These are phyloP conservation scores for Ectropis grisescens DNA, from an alignment of 1,140 invertebrate genomes.

Conservation along the genomic window DNA sequence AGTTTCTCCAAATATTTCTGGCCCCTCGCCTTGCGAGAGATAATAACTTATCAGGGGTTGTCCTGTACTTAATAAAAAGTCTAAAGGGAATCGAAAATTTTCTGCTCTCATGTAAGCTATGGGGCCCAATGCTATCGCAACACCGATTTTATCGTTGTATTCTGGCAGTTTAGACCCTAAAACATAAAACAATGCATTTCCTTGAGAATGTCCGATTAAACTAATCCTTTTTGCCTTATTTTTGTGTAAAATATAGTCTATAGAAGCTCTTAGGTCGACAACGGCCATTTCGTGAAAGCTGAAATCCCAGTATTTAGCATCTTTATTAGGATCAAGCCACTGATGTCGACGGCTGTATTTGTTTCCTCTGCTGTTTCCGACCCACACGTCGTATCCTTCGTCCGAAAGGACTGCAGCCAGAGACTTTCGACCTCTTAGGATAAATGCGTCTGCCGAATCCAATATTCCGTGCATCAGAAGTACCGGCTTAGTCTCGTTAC, in stretches of 20 bases:
- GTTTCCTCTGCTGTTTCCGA: conserved; percentile 78
- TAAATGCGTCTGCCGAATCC: conserved; percentile 73
- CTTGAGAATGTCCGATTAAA: conserved; percentile 76
- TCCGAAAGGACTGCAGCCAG: conserved; percentile 29
- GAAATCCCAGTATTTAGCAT: conserved; percentile 64
- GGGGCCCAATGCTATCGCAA: conserved; percentile 18
- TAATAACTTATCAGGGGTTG: background rate
- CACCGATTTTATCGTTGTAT: conserved; percentile 61
- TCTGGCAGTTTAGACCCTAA: conserved; percentile 46
- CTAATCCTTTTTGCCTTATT: conserved; percentile 68
- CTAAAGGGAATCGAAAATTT: conserved; percentile 1
- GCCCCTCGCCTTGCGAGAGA: background rate
- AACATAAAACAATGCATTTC: conserved; percentile 72
- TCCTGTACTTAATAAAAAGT: background rate
- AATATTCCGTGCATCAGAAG: conserved; percentile 80
- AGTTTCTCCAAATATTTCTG: conserved; percentile 7
- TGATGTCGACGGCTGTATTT: conserved; percentile 72
- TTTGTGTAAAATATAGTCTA: conserved; percentile 66
- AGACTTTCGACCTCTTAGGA: conserved; percentile 66
- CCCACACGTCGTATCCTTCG: conserved; percentile 77
- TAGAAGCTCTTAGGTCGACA: conserved; percentile 71
- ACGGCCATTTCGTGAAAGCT: conserved; percentile 76
- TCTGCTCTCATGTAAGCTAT: conserved; percentile 5
- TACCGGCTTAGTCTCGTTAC: conserved; percentile 36
- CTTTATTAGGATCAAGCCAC: conserved; percentile 32